Conservation (phyloP, 2,888 invertebrate genomes). For the Imbricaverruca yamaguchii region DNA sequence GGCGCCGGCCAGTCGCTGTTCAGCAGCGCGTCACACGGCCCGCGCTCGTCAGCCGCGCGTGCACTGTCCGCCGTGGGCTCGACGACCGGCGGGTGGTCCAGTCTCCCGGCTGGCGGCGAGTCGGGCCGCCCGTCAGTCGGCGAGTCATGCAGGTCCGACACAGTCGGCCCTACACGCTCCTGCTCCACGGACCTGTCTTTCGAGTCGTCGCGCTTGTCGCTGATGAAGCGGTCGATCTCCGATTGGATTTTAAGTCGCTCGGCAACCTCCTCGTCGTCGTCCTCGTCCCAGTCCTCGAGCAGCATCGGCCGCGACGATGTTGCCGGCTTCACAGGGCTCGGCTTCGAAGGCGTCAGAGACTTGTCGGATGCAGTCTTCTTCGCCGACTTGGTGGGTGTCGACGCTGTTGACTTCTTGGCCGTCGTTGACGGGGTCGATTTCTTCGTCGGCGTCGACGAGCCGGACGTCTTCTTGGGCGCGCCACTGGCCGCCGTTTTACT, state of each 20-base stretch:
- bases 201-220: background rate
- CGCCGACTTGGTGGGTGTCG: background rate
- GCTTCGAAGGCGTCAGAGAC: background rate
- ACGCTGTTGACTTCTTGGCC: background rate
- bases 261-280: constrained; percentile 9
- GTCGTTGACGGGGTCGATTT: background rate
- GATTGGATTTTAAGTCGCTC: constrained; percentile 2
- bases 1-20: background rate
- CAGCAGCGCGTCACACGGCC: background rate
- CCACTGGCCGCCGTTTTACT: no score
- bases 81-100: no score
- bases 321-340: background rate
- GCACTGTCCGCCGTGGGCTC: no score
- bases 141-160: no score
- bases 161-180: background rate
- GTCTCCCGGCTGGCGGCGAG: no score
- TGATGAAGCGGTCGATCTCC: constrained; percentile 5
- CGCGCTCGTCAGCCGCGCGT: background rate
- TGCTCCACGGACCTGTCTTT: background rate
- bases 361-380: background rate
- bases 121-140: no score
- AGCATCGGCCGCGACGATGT: background rate
- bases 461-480: no score
- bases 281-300: constrained; percentile 17
- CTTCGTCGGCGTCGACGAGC: background rate